These are phyloP conservation scores for Epizoanthus stellaris DNA, from an alignment of 92 coral and sea anemone species.

Conservation along the genomic window DNA sequence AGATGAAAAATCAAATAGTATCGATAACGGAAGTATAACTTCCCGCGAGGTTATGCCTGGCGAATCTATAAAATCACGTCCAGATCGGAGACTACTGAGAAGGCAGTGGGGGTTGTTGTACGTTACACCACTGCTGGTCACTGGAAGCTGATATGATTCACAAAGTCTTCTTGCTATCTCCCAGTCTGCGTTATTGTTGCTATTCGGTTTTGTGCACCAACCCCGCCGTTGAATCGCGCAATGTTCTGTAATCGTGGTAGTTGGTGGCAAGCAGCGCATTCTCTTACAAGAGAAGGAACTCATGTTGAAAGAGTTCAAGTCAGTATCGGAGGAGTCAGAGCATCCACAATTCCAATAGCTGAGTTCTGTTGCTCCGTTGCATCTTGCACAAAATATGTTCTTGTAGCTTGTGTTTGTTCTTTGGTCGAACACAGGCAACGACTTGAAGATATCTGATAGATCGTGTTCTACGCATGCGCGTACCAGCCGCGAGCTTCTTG, in stretches of 20 bases:
- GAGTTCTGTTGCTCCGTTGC: not conserved
- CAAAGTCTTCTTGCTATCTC: not conserved
- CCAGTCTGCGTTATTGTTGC: not conserved
- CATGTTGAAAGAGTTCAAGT: too few species aligned
- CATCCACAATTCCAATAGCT: not conserved
- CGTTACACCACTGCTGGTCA: not conserved
- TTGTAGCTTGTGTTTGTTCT: not conserved
- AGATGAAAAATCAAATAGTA: conserved; percentile 1
- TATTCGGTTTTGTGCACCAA: too few species aligned
- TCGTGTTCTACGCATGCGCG: conserved; percentile 6
- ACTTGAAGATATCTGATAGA: not conserved
- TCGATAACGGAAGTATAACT: too few species aligned
- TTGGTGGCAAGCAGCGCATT: too few species aligned
- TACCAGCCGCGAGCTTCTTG: not conserved
- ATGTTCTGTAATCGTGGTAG: too few species aligned
- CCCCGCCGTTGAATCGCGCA: too few species aligned
- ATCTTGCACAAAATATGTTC: conserved; percentile 5
- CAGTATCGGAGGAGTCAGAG: too few species aligned
- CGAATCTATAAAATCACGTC: too few species aligned
- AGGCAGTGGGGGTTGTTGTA: conserved; percentile 20
- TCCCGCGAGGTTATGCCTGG: too few species aligned
- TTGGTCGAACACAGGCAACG: not conserved
- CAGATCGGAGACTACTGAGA: not conserved
- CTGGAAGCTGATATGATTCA: conserved; percentile 14
- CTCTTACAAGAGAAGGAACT: too few species aligned